Evolutionary conservation across 2,888 invertebrate species (phyloP).

Genomic region (Aphrophora alni): DNA sequence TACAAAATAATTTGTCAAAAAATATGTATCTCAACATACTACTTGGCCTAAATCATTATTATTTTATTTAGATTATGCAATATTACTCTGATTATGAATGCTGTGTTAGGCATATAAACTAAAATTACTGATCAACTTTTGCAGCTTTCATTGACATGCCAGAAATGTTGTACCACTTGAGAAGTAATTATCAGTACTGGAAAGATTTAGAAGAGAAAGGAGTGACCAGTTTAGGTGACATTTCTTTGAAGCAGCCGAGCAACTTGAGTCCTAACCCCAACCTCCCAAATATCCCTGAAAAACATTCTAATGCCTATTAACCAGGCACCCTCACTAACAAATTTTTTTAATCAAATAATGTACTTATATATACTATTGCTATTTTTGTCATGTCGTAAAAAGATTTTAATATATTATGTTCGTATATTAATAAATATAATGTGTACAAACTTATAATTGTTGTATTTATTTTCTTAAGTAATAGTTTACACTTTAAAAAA

Average conservation of each 20-base stretch:
- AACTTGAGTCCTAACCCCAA: slow-evolving; percentile 26
- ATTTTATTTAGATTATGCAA: too few species aligned
- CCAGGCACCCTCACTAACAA: slow-evolving; percentile 12
- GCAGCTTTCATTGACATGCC: slow-evolving; percentile 93
- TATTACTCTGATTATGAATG: too few species aligned
- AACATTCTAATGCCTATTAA: slow-evolving; percentile 10
- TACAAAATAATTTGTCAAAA: too few species aligned
- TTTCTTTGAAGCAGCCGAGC: slow-evolving; percentile 26
- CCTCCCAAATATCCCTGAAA: slow-evolving; percentile 38
- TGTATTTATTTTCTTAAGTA: too few species aligned
- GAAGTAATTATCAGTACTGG: slow-evolving; percentile 90
- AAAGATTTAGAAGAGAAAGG: slow-evolving; percentile 66
- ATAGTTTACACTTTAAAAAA: too few species aligned
- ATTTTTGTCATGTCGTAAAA: slow-evolving; percentile 37
- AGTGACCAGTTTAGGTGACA: slow-evolving; percentile 42
- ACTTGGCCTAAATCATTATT: too few species aligned
- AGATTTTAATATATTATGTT: slow-evolving; percentile 38
- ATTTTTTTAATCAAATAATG: slow-evolving; percentile 34
- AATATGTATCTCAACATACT: too few species aligned
- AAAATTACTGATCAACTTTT: slow-evolving; percentile 45
- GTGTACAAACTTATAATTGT: slow-evolving; percentile 22
- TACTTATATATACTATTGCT: slow-evolving; percentile 37
- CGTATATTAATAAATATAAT: slow-evolving; percentile 30
- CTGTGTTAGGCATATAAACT: too few species aligned
- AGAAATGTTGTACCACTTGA: slow-evolving; percentile 83